Evolutionary conservation across 2,113 vertebrate genomes (phyloP), one percentile per base, ranked within the genome.

Genomic region (Puntigrus tetrazona): DNA sequence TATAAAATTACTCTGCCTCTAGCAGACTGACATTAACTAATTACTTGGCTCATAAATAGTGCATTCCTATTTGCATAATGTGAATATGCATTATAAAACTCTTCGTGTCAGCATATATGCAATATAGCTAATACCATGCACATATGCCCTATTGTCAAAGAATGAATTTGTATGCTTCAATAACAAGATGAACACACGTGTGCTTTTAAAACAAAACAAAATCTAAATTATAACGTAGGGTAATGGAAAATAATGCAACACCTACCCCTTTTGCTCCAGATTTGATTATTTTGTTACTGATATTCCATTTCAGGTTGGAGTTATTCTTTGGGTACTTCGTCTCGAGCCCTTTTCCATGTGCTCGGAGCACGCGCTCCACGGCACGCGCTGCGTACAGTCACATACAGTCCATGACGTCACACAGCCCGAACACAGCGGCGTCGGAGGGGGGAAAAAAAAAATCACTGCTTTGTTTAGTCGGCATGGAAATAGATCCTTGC

Each of bases 291-390:
- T 5, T 36, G 70, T 69, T 50, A 31, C 3, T 52, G 86, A 77
- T 89, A 91, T 91, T 90, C 92, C 90, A 61, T 82, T 86, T 84
- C 36, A 69, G 82, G 57, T 69, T 86, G 78, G 82, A 72, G 81
- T 81, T 85, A 36, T 73, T 67, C 57, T 82, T 78, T 76, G 29
- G 84, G 81, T 89, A 90, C 88, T 88, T 86, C 72, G 92, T 88
- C 91, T 91, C 89, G 84, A 91, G 89, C 88, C 89, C 83, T 85
- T 52, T 92, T 93, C 92, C 93, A 95, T 92, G 94, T 94, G 94
- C 94, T 93, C 91, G 81, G 88, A 91, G 90, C 92, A 94, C 91
- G 93, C 91, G 92, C 93, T 92, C 88, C 86, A 55, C 76, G 85
- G 84, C 74, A 89, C 88, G 89, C 86, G 89, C 84, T 78, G 92